A percentile compares a stretch with the other conserved stretches of the same genome.
Conservation (phyloP, 1,140 invertebrate genomes). For the Neodiprion lecontei region DNA sequence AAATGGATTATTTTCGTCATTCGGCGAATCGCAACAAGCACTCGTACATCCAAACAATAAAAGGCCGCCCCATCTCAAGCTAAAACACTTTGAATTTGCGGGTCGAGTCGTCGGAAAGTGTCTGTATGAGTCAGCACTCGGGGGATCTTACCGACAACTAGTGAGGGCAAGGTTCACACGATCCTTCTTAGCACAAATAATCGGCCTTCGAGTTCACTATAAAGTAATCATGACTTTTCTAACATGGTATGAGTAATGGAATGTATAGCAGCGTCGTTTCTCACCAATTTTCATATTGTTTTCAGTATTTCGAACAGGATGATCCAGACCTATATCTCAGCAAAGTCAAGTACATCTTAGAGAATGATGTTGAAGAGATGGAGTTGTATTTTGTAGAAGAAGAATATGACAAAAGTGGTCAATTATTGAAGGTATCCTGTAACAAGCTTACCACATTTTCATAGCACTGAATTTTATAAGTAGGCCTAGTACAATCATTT, state of each 20-base stretch:
- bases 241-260: conserved; percentile 4
- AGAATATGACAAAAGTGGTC: conserved; percentile 81
- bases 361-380: conserved; percentile 87
- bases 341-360: conserved; percentile 91
- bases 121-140: conserved; percentile 89
- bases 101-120: conserved; percentile 94
- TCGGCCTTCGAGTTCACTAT: conserved; percentile 90
- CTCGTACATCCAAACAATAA: conserved; percentile 89
- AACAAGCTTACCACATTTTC: not conserved
- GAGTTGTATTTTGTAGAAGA: conserved; percentile 90
- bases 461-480: not conserved
- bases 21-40: conserved; percentile 84
- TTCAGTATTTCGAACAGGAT: conserved; percentile 93
- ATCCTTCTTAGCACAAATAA: conserved; percentile 94
- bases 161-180: conserved; percentile 89
- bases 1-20: conserved; percentile 83
- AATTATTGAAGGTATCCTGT: conserved; percentile 67
- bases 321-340: conserved; percentile 91
- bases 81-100: conserved; percentile 93
- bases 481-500: not conserved
- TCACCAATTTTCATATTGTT: conserved; percentile 29
- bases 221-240: conserved; percentile 65
- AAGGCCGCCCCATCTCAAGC: conserved; percentile 75
- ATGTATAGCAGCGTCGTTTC: not conserved
- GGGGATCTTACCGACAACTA: conserved; percentile 85